Percentiles rank a stretch among this genome's conserved stretches.
phyloP scores from a whole-genome alignment of 1,140 invertebrate species.

The Drosophila repleta region DNA sequence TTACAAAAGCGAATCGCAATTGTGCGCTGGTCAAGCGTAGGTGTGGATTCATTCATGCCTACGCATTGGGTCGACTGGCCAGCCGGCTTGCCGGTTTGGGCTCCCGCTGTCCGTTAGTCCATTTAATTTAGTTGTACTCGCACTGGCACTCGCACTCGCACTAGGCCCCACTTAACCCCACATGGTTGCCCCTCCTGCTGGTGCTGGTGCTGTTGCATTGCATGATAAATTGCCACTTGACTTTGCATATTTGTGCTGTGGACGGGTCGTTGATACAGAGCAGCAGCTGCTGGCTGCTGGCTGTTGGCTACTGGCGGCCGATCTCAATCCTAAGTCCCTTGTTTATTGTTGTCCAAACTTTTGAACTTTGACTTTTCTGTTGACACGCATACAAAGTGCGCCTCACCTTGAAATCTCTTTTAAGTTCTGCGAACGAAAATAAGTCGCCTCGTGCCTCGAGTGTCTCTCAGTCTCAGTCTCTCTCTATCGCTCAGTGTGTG shows the following conservation, averaged over 20 bases:
- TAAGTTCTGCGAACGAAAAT: conserved; percentile 52
- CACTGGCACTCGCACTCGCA: conserved; percentile 19
- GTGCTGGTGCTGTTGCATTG: conserved; percentile 39
- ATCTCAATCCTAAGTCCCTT: conserved; percentile 20
- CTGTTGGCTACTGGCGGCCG: conserved; percentile 5
- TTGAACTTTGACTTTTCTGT: conserved; percentile 69
- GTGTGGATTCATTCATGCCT: conserved; percentile 55
- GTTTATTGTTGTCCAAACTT: conserved; percentile 63
- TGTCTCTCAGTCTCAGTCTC: not conserved
- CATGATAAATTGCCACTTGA: conserved; percentile 80
- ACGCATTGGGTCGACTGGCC: conserved; percentile 41
- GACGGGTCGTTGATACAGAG: conserved; percentile 34
- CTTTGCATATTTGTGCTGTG: conserved; percentile 75
- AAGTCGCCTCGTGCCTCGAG: conserved; percentile 23
- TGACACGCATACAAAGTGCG: conserved; percentile 1
- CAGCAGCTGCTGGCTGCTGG: conserved; percentile 8
- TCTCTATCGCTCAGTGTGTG: not conserved
- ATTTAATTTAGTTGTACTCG: conserved; percentile 63
- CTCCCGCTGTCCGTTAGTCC: conserved; percentile 36
- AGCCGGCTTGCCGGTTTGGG: conserved; percentile 7
- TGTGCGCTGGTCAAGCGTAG: conserved; percentile 28
- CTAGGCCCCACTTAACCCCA: conserved; percentile 67
- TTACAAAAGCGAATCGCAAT: not conserved
- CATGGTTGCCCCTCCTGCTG: conserved; percentile 28
- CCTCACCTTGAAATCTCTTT: conserved; percentile 76